Evolutionary conservation across 2,888 invertebrate species (phyloP).

Genomic region (Latrodectus hesperus): DNA sequence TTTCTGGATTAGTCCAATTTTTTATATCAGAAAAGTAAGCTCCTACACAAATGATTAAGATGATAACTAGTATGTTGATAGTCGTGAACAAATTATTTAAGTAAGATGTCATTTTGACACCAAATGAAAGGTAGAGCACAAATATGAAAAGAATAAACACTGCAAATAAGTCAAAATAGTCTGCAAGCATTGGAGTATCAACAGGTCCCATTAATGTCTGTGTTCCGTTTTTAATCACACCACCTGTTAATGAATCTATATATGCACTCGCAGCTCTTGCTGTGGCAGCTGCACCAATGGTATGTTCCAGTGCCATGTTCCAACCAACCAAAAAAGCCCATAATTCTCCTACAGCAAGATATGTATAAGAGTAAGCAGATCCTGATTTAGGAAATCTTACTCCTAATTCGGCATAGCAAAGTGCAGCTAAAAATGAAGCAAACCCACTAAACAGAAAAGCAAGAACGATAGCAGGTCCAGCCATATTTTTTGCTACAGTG

Average conservation of each 20-base stretch:
- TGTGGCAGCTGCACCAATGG: slow-evolving; percentile 73
- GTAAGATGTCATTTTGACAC: slow-evolving; percentile 79
- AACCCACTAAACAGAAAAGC: slow-evolving; percentile 84
- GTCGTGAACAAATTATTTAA: slow-evolving; percentile 90
- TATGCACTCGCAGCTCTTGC: slow-evolving; percentile 70
- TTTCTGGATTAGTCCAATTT: slow-evolving; percentile 82
- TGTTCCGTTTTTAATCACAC: slow-evolving; percentile 67
- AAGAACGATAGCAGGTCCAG: slow-evolving; percentile 87
- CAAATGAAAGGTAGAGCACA: slow-evolving; percentile 68
- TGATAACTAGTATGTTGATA: slow-evolving; percentile 84
- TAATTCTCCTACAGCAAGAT: slow-evolving; percentile 74
- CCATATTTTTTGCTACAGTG: slow-evolving; percentile 86
- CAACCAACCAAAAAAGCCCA: slow-evolving; percentile 74
- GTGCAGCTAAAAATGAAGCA: slow-evolving; percentile 86
- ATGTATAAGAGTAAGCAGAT: slow-evolving; percentile 76
- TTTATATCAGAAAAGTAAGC: slow-evolving; percentile 86
- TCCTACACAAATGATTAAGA: slow-evolving; percentile 86
- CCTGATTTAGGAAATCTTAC: slow-evolving; percentile 74
- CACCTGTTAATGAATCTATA: slow-evolving; percentile 69
- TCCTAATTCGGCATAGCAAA: slow-evolving; percentile 79
- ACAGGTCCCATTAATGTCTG: slow-evolving; percentile 32
- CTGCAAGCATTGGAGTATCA: slow-evolving; percentile 32
- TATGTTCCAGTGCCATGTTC: slow-evolving; percentile 74
- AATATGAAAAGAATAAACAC: slow-evolving; percentile 65
- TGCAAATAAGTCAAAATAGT: slow-evolving; percentile 70